Percentiles rank a stretch among this genome's conserved stretches.
phyloP scores from a whole-genome alignment of 2,797 vertebrate species.

The Periparus ater region DNA sequence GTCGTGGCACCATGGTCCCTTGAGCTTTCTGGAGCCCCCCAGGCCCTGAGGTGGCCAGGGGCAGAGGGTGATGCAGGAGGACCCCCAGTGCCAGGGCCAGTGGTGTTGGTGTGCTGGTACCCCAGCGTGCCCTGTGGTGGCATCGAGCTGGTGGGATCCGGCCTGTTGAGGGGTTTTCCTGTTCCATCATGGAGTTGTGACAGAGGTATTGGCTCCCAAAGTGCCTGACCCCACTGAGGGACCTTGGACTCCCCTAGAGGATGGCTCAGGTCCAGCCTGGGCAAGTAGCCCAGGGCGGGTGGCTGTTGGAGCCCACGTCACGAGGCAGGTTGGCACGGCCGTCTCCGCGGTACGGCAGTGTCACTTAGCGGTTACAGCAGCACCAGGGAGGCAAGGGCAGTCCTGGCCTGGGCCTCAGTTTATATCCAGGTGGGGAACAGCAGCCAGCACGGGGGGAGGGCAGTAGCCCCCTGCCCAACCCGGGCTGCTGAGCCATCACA shows the following conservation, averaged over 20 bases:
- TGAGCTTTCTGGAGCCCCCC: background rate
- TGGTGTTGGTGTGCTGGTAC: background rate
- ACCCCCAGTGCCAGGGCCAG: background rate
- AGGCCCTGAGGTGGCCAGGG: background rate
- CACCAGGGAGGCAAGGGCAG: background rate
- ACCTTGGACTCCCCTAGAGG: conserved; percentile 11
- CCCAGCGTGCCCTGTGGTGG: fast-evolving
- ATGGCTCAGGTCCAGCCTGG: conserved; percentile 8
- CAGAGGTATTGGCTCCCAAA: background rate
- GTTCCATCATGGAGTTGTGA: fast-evolving
- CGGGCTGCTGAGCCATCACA: fast-evolving
- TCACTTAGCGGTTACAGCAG: background rate
- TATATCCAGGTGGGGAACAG: background rate
- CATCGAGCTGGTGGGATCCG: fast-evolving
- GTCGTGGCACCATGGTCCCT: fast-evolving
- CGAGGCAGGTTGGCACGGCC: conserved; percentile 28
- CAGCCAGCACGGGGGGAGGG: fast-evolving
- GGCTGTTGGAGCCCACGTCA: conserved; percentile 35
- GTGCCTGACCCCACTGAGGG: fast-evolving
- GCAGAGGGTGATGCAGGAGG: background rate
- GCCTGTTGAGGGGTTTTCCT: background rate
- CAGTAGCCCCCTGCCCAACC: background rate
- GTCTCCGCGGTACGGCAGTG: background rate
- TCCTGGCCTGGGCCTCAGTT: background rate
- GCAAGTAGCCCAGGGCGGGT: conserved; percentile 36